Evolutionary conservation across 2,888 invertebrate genomes (phyloP).

Genomic region (Scaptomyza tumidula): DNA sequence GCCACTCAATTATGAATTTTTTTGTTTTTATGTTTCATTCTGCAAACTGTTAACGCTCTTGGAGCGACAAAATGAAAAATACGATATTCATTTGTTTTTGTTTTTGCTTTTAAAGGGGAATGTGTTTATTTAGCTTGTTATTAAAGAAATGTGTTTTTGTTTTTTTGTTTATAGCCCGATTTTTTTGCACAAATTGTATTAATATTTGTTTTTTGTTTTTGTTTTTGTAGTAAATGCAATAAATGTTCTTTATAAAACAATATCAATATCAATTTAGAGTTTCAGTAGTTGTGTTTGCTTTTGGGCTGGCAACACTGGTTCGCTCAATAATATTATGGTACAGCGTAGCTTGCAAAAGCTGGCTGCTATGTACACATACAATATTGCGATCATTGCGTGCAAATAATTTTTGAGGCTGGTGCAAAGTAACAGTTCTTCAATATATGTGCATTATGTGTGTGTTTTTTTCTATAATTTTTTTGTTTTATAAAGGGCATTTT

Average conservation of each 20-base stretch:
- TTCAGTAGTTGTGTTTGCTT: not conserved
- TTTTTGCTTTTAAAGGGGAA: not conserved
- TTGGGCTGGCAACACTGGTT: conserved; percentile 10
- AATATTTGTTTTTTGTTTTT: not conserved
- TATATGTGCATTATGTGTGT: not conserved
- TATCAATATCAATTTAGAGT: conserved; percentile 2
- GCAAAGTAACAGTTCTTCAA: not conserved
- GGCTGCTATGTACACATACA: not conserved
- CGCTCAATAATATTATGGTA: not conserved
- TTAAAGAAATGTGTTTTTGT: not conserved
- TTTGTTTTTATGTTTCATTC: no score
- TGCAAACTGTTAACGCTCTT: not conserved
- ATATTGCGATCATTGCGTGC: not conserved
- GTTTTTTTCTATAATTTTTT: not conserved
- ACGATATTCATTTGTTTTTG: not conserved
- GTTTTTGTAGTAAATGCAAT: conserved; percentile 2
- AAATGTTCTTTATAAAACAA: conserved; percentile 2
- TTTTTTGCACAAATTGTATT: not conserved
- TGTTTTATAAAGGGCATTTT: not conserved
- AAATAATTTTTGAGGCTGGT: not conserved
- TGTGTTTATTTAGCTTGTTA: not conserved
- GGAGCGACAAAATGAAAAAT: not conserved
- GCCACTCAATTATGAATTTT: conserved; percentile 10
- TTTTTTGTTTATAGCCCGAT: not conserved
- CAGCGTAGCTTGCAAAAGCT: conserved; percentile 3